phyloP scores from a whole-genome alignment of 2,113 vertebrate species.

The Mastomys coucha region DNA sequence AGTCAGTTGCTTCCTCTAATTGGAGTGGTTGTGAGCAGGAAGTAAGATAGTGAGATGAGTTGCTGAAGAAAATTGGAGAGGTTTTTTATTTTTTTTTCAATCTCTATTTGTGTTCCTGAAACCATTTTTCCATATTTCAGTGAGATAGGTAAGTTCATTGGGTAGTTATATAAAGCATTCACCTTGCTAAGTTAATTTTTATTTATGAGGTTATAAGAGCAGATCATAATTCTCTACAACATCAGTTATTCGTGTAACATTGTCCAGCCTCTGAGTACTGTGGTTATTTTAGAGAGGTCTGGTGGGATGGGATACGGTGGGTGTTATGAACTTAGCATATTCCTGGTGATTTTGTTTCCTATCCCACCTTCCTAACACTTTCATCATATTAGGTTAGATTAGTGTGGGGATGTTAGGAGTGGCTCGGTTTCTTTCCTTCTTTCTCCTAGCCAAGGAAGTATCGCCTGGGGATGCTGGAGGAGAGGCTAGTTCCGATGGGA shows the following conservation, averaged over 20 bases:
- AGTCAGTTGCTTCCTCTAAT: background rate
- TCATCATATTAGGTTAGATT: slow-evolving; percentile 81
- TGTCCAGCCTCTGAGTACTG: slow-evolving; percentile 70
- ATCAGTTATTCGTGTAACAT: slow-evolving; percentile 60
- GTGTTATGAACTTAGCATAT: slow-evolving; percentile 58
- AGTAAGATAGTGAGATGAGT: background rate
- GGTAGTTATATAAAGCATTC: slow-evolving; percentile 59
- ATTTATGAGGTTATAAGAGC: slow-evolving; percentile 57
- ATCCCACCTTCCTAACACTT: slow-evolving; percentile 82
- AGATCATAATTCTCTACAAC: slow-evolving; percentile 68
- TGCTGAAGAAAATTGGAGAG: background rate
- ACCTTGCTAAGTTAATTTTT: slow-evolving; percentile 61
- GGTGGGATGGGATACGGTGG: slow-evolving; percentile 62
- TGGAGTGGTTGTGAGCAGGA: slow-evolving; percentile 23
- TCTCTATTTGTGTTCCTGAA: slow-evolving; percentile 45
- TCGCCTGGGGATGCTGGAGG: slow-evolving; percentile 91
- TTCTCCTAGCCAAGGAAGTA: slow-evolving; percentile 91
- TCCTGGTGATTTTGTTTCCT: slow-evolving; percentile 87
- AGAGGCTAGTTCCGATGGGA: slow-evolving; percentile 92
- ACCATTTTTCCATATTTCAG: slow-evolving; percentile 70
- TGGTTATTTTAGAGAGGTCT: slow-evolving; percentile 59
- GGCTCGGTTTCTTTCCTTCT: slow-evolving; percentile 91
- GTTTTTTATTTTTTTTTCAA: background rate
- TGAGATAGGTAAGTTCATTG: slow-evolving; percentile 81
- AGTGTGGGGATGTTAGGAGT: slow-evolving; percentile 89